Conservation (phyloP, 2,113 vertebrate genomes). For the Aegypius monachus region DNA sequence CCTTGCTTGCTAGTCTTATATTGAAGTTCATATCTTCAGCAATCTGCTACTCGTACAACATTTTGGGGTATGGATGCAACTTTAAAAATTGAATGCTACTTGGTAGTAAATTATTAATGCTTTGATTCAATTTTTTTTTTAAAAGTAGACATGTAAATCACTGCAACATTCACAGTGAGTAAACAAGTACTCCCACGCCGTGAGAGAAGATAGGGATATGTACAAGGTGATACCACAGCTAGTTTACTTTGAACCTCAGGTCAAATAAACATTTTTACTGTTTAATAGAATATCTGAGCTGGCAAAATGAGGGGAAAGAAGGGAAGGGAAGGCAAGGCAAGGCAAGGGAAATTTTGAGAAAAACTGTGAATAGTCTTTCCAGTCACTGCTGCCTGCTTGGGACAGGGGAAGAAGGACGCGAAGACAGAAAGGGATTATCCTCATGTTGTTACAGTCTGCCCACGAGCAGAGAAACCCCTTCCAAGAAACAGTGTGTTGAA, state of each 20-base stretch:
- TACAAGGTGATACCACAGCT: not conserved
- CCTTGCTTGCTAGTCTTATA: not conserved
- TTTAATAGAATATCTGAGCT: not conserved
- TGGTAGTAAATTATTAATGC: not conserved
- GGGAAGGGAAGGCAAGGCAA: not conserved
- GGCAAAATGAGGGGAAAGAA: not conserved
- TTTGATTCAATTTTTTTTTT: not conserved
- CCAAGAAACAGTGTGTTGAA: not conserved
- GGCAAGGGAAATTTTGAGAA: not conserved
- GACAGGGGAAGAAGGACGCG: not conserved
- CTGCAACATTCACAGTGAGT: not conserved
- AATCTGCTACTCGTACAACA: not conserved
- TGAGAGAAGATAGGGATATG: not conserved
- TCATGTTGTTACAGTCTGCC: not conserved
- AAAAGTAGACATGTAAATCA: not conserved
- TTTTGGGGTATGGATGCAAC: not conserved
- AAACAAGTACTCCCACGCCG: constrained; percentile 15
- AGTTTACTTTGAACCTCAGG: constrained; percentile 23
- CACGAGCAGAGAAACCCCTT: not conserved
- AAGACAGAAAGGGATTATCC: not conserved
- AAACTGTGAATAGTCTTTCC: not conserved
- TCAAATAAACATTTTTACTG: not conserved
- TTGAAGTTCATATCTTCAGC: not conserved
- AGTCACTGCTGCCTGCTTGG: not conserved
- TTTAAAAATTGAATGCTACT: not conserved